These are phyloP conservation scores for Cynaeus angustus DNA, from an alignment of 2,888 invertebrate genomes.

Conservation along the genomic window DNA sequence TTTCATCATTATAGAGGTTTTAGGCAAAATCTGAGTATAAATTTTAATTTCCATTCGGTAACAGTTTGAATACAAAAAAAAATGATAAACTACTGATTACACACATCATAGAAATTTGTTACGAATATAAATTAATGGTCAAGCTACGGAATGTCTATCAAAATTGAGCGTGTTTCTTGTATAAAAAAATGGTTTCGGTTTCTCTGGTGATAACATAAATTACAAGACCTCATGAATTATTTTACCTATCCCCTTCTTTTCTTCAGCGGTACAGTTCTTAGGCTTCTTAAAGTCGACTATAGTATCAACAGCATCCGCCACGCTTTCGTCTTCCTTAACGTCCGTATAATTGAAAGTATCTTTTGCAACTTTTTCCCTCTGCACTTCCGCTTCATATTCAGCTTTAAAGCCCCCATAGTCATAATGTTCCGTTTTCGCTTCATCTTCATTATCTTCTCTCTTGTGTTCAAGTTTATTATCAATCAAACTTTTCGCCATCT, in stretches of 20 bases:
- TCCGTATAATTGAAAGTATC: slow-evolving; percentile 70
- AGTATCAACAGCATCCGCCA: slow-evolving; percentile 66
- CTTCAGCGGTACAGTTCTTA: slow-evolving; percentile 72
- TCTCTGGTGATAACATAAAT: no score
- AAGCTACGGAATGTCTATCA: no score
- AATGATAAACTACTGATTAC: no score
- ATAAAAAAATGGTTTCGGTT: no score
- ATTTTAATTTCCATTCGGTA: no score
- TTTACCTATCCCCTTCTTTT: slow-evolving; percentile 70
- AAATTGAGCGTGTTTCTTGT: no score
- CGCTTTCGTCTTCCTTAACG: slow-evolving; percentile 67
- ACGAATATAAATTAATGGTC: no score
- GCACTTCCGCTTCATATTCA: slow-evolving; percentile 71
- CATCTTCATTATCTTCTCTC: slow-evolving; percentile 38
- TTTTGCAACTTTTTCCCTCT: slow-evolving; percentile 64
- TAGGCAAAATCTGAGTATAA: no score
- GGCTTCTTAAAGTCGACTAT: slow-evolving; percentile 66
- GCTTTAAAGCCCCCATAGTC: slow-evolving; percentile 70
- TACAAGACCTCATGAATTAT: not conserved
- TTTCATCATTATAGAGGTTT: no score
- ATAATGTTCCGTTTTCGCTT: slow-evolving; percentile 62
- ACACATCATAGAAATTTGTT: no score
- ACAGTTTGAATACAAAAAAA: no score
- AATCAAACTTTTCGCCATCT: slow-evolving; percentile 49
- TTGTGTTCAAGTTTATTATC: slow-evolving; percentile 45